phyloP scores from a whole-genome alignment of 2,797 vertebrate genomes.

The Pseudomugil tenellus region DNA sequence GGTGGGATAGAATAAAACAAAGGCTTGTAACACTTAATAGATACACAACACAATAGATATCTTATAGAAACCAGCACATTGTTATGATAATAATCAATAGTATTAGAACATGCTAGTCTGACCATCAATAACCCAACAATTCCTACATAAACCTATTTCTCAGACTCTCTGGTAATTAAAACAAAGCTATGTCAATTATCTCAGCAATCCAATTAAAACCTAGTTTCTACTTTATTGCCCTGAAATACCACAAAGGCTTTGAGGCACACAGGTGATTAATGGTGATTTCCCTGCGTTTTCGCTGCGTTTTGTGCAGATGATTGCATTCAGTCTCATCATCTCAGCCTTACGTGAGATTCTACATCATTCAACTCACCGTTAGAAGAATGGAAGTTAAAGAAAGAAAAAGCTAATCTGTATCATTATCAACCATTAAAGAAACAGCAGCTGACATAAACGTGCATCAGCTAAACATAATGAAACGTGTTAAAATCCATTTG shows the following conservation, averaged over 20 bases:
- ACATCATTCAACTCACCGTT: constrained; percentile 2
- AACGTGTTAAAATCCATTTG: background rate
- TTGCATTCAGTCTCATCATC: constrained; percentile 5
- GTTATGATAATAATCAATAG: constrained; percentile 19
- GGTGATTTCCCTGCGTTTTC: constrained; percentile 27
- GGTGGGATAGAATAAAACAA: background rate
- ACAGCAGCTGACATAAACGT: background rate
- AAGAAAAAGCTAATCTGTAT: background rate
- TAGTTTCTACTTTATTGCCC: constrained; percentile 25
- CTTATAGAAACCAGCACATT: constrained; percentile 18
- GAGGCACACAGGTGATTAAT: constrained; percentile 27
- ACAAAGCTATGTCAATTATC: constrained; percentile 25
- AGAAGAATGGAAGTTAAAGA: background rate
- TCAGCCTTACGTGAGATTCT: background rate
- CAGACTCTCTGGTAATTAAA: constrained; percentile 42
- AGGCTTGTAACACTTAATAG: no score
- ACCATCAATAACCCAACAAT: constrained; percentile 18
- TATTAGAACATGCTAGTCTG: constrained; percentile 9
- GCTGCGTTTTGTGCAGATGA: constrained; percentile 3
- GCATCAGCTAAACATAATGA: background rate
- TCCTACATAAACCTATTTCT: constrained; percentile 12
- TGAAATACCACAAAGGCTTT: constrained; percentile 33
- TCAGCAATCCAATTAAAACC: constrained; percentile 35
- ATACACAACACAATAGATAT: constrained; percentile 19
- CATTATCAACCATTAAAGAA: background rate